A percentile compares a stretch with the other conserved stretches of the same genome.
phyloP scores from a whole-genome alignment of 2,113 vertebrate species.

The Trematomus loennbergii region DNA sequence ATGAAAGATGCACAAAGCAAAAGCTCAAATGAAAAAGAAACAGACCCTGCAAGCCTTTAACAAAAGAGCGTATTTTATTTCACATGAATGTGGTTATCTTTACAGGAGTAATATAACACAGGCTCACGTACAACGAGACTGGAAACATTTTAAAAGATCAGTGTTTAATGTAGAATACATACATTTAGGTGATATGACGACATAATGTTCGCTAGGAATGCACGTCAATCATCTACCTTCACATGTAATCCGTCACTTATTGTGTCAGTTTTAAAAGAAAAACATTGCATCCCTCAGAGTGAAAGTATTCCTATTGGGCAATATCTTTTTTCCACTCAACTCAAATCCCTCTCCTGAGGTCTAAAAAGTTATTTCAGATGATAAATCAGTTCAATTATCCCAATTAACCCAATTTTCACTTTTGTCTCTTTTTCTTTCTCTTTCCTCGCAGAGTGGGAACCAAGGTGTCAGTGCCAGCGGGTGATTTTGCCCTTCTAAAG shows the following conservation, averaged over 20 bases:
- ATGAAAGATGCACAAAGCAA: not conserved
- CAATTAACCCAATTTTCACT: not conserved
- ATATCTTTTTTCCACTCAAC: not conserved
- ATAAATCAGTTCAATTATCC: slow-evolving; percentile 1
- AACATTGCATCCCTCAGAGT: not conserved
- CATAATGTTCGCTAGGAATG: slow-evolving; percentile 3
- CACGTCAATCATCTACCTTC: slow-evolving; percentile 55
- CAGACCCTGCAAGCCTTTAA: not conserved
- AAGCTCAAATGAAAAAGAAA: not conserved
- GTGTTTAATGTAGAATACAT: not conserved
- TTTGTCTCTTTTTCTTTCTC: not conserved
- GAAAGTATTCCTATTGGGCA: slow-evolving; percentile 15
- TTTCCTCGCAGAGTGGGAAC: not conserved
- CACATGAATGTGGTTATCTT: not conserved
- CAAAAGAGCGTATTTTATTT: not conserved
- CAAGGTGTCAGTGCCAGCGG: not conserved
- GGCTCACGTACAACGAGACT: not conserved
- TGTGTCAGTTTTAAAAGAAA: slow-evolving; percentile 30
- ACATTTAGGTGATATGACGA: not conserved
- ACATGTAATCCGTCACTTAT: slow-evolving; percentile 59
- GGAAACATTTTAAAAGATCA: not conserved
- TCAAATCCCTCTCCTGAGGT: not conserved
- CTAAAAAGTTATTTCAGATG: slow-evolving; percentile 9
- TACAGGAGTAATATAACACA: not conserved
- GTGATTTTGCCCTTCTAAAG: not conserved